phyloP scores from a whole-genome alignment of 1,140 invertebrate species.

The Thalassaphorura encarpata region DNA sequence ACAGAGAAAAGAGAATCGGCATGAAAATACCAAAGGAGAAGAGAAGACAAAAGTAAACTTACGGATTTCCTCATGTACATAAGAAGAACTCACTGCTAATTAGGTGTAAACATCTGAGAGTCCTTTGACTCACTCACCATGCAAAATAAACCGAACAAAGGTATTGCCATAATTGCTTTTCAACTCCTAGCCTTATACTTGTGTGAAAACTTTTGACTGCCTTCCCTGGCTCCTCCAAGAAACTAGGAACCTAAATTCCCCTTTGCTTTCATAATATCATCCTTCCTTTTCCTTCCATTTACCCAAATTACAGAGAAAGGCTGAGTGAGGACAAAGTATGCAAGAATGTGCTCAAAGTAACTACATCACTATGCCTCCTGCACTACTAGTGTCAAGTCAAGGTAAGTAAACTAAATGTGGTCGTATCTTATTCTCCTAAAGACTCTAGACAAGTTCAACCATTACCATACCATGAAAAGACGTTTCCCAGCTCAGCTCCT shows the following conservation, averaged over 20 bases:
- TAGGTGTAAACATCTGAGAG: conserved; percentile 20
- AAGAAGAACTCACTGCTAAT: conserved; percentile 15
- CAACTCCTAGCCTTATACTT: not conserved
- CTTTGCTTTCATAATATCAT: conserved; percentile 4
- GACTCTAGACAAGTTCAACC: not conserved
- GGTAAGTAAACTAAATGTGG: not conserved
- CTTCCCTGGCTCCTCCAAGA: not conserved
- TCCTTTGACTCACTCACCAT: conserved; percentile 12
- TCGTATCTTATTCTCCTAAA: not conserved
- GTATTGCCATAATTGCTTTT: conserved; percentile 9
- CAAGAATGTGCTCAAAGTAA: no score
- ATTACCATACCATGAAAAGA: no score
- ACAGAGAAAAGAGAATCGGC: not conserved
- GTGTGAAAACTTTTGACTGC: not conserved
- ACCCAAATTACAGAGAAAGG: no score
- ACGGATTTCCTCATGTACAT: not conserved
- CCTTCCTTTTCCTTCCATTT: not conserved
- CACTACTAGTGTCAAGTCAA: not conserved
- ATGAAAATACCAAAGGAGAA: not conserved
- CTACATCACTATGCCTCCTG: no score
- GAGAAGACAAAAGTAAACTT: not conserved
- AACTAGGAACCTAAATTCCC: not conserved
- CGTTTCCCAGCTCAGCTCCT: no score
- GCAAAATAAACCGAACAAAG: conserved; percentile 16
- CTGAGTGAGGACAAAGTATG: no score